Percentiles rank a stretch among this genome's conserved stretches.
These are phyloP conservation scores for Agrypnus murinus DNA, from an alignment of 2,888 invertebrate genomes.

Conservation along the genomic window DNA sequence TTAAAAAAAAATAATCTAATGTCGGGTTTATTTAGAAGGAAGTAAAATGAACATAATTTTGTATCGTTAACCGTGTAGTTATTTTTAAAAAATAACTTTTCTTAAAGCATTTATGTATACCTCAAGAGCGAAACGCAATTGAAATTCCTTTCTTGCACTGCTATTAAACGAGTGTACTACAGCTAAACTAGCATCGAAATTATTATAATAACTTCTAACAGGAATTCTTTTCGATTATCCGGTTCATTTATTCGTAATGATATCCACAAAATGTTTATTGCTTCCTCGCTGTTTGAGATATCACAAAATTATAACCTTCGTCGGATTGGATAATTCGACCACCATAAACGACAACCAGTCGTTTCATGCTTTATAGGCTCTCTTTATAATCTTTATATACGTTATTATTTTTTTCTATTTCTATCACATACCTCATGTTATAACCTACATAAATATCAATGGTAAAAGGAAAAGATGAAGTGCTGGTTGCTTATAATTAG, in stretches of 20 bases:
- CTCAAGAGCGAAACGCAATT: too few species aligned
- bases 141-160: too few species aligned
- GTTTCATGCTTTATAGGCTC: slow-evolving; percentile 12
- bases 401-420: slow-evolving; percentile 15
- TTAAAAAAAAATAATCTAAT: too few species aligned
- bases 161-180: too few species aligned
- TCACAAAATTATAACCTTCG: slow-evolving; percentile 35
- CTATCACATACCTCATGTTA: slow-evolving; percentile 20
- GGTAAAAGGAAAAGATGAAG: slow-evolving; percentile 29
- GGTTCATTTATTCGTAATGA: slow-evolving; percentile 35
- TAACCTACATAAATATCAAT: slow-evolving; percentile 31
- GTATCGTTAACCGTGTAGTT: too few species aligned
- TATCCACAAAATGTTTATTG: slow-evolving; percentile 20
- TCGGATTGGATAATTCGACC: slow-evolving; percentile 32
- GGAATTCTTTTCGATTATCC: slow-evolving; percentile 28
- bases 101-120: too few species aligned
- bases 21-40: too few species aligned
- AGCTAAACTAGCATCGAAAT: not conserved
- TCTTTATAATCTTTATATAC: too few species aligned
- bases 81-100: too few species aligned
- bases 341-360: slow-evolving; percentile 17
- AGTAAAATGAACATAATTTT: too few species aligned
- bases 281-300: slow-evolving; percentile 14
- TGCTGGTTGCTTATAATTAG: not conserved
- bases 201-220: not conserved